A percentile compares a stretch with the other conserved stretches of the same genome.
Conservation (phyloP, 2,797 vertebrate species). For the Hirundo rustica region DNA sequence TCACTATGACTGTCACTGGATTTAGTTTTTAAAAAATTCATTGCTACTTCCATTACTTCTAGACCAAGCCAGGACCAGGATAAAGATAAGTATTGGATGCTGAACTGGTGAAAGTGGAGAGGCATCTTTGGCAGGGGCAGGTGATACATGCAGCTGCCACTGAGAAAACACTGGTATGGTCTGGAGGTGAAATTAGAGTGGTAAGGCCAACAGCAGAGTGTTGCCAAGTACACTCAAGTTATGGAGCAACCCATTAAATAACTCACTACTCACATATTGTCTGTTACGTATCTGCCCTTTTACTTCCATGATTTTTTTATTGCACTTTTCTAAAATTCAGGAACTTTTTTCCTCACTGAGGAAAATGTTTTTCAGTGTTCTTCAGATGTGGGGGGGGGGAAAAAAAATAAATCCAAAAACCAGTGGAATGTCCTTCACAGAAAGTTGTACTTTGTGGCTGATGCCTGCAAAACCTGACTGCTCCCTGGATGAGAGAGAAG, state of each 20-base stretch:
- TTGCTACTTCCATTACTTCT: neutral
- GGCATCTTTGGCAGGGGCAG: neutral
- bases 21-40: neutral
- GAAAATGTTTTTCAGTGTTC: neutral
- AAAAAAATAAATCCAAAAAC: neutral
- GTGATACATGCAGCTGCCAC: neutral
- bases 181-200: neutral
- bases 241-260: neutral
- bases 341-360: neutral
- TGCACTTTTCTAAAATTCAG: neutral
- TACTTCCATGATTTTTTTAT: neutral
- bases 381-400: neutral
- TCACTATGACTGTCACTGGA: neutral
- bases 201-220: neutral
- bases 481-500: neutral
- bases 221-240: neutral
- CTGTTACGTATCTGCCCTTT: neutral
- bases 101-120: neutral
- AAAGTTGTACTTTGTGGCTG: neutral
- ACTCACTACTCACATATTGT: neutral
- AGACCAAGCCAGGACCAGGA: neutral
- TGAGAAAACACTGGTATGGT: neutral
- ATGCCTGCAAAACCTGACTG: neutral
- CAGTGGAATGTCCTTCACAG: neutral
- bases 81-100: neutral